These are phyloP conservation scores for Hylaeus anthracinus DNA, from an alignment of 1,140 invertebrate genomes.

Conservation along the genomic window DNA sequence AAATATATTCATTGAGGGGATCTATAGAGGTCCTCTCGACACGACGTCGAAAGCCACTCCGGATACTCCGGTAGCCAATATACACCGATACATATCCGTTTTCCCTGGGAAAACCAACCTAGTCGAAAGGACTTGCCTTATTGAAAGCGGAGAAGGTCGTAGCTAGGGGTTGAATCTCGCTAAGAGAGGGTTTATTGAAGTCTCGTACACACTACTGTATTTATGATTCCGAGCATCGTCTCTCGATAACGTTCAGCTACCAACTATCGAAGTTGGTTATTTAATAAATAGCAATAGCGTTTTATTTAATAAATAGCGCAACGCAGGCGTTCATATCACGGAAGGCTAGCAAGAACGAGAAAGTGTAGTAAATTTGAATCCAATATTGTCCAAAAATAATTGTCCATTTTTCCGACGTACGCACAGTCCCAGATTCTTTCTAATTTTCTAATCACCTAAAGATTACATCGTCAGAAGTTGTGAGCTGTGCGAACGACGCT, in stretches of 20 bases:
- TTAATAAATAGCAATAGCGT: slow-evolving; percentile 67
- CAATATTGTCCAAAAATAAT: neutral
- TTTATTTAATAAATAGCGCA: slow-evolving; percentile 66
- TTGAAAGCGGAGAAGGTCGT: slow-evolving; percentile 57
- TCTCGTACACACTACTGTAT: slow-evolving; percentile 57
- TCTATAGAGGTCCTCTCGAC: slow-evolving; percentile 48
- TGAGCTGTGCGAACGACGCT: neutral
- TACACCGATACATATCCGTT: slow-evolving; percentile 63
- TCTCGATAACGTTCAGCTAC: slow-evolving; percentile 44
- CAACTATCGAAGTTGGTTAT: slow-evolving; percentile 54
- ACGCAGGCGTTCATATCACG: slow-evolving; percentile 52
- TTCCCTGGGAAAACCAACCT: slow-evolving; percentile 61
- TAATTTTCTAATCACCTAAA: neutral
- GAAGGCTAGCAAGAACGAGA: neutral
- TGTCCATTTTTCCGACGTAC: neutral
- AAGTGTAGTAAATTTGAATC: slow-evolving; percentile 4
- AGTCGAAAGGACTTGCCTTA: slow-evolving; percentile 59
- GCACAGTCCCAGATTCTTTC: too few species aligned
- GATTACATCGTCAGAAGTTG: neutral
- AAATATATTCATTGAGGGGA: slow-evolving; percentile 54
- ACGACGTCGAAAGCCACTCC: slow-evolving; percentile 59
- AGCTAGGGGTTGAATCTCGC: slow-evolving; percentile 19
- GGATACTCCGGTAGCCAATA: slow-evolving; percentile 51
- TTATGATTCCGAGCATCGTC: slow-evolving; percentile 49
- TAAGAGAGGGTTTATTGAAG: slow-evolving; percentile 62